Conservation (phyloP, 2,888 invertebrate species). For the Caenorhabditis japonica region DNA sequence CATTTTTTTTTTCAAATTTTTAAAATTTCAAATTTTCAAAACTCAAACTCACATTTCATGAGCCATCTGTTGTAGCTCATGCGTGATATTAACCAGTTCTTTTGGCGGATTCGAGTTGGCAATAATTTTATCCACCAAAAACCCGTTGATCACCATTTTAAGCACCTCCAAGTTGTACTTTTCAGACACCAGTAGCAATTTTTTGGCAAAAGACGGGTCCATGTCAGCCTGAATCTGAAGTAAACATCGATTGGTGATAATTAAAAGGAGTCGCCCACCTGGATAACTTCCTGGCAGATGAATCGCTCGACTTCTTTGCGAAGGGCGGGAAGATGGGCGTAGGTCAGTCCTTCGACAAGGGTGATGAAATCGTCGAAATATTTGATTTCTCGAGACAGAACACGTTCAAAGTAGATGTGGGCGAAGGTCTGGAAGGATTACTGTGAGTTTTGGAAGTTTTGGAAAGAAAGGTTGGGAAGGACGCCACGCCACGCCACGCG, state of each 20-base stretch:
- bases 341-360: slow-evolving; percentile 69
- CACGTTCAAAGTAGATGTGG: slow-evolving; percentile 72
- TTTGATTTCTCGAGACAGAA: slow-evolving; percentile 67
- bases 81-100: slow-evolving; percentile 61
- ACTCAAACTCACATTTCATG: slow-evolving; percentile 53
- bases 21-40: neutral
- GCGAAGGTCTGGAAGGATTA: slow-evolving; percentile 73
- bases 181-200: slow-evolving; percentile 71
- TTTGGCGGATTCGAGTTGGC: slow-evolving; percentile 61
- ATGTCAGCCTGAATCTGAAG: slow-evolving; percentile 62
- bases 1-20: no score
- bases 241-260: neutral
- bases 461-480: no score
- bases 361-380: slow-evolving; percentile 73
- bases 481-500: no score
- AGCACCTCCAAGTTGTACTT: slow-evolving; percentile 69
- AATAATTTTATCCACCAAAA: slow-evolving; percentile 62
- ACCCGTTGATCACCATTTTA: slow-evolving; percentile 71
- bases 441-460: no score
- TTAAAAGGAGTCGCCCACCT: slow-evolving; percentile 53
- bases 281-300: slow-evolving; percentile 72
- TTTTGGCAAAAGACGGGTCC: slow-evolving; percentile 71
- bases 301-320: slow-evolving; percentile 72
- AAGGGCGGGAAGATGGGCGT: slow-evolving; percentile 71
- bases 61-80: slow-evolving; percentile 60